phyloP scores from a whole-genome alignment of 2,888 invertebrate species.

The Volucella zonaria region DNA sequence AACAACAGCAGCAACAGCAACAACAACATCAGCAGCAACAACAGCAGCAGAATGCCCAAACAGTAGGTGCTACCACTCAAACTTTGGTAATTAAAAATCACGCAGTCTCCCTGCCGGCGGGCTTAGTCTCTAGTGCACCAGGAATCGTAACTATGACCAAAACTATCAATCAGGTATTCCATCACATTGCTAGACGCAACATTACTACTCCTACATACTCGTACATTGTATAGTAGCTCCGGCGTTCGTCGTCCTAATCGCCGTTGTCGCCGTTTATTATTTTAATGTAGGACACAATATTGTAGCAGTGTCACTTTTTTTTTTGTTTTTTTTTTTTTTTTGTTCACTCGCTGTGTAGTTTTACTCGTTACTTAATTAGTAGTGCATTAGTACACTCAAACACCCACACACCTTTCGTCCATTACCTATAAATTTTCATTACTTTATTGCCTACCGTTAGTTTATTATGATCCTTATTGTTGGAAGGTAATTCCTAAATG shows the following conservation, averaged over 20 bases:
- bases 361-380: conserved; percentile 29
- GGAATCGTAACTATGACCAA: conserved; percentile 87
- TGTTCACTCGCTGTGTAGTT: conserved; percentile 44
- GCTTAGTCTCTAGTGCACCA: conserved; percentile 84
- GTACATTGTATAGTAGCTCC: conserved; percentile 15
- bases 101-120: conserved; percentile 84
- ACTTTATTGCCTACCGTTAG: too few relatives aligned
- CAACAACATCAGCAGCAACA: conserved; percentile 76
- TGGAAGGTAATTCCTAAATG: too few relatives aligned
- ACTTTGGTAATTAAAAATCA: conserved; percentile 83
- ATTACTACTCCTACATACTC: conserved; percentile 15
- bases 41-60: conserved; percentile 78
- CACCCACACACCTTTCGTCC: too few relatives aligned
- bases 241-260: neutral
- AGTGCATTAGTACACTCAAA: conserved; percentile 13
- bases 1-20: conserved; percentile 76
- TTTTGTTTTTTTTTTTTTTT: too few relatives aligned
- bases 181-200: conserved; percentile 76
- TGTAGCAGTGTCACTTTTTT: conserved; percentile 40
- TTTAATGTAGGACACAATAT: conserved; percentile 47
- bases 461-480: too few relatives aligned
- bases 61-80: conserved; percentile 83
- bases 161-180: conserved; percentile 82
- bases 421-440: too few relatives aligned
- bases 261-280: neutral